These are phyloP conservation scores for Liolophura sinensis DNA, from an alignment of 1,140 invertebrate species.

Conservation along the genomic window DNA sequence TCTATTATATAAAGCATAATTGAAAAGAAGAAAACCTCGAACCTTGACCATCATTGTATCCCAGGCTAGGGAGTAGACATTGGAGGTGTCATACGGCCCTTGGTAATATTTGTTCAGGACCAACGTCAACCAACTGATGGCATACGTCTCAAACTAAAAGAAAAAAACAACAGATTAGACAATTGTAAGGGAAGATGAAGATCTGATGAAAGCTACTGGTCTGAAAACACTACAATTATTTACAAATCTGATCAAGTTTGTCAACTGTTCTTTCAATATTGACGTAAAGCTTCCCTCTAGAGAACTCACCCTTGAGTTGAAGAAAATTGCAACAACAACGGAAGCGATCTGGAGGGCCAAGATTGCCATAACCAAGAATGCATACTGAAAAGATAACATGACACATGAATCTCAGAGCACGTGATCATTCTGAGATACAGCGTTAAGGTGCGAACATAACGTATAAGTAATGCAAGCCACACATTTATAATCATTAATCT, in stretches of 20 bases:
- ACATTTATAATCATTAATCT: too few relatives aligned
- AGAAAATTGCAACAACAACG: slow-evolving; percentile 12
- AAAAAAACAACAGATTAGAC: neutral
- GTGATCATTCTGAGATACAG: too few relatives aligned
- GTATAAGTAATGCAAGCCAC: too few relatives aligned
- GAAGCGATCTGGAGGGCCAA: slow-evolving; percentile 13
- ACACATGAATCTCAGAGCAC: neutral
- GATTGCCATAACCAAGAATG: slow-evolving; percentile 15
- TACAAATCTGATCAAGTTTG: too few relatives aligned
- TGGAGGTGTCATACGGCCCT: slow-evolving; percentile 21
- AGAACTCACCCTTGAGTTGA: slow-evolving; percentile 13
- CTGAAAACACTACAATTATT: too few relatives aligned
- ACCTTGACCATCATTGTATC: neutral
- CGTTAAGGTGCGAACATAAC: too few relatives aligned
- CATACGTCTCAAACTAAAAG: slow-evolving; percentile 21
- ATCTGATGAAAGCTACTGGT: too few relatives aligned
- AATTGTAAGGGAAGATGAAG: too few relatives aligned
- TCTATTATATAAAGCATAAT: too few relatives aligned
- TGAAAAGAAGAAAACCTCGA: too few relatives aligned
- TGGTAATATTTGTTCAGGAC: slow-evolving; percentile 15
- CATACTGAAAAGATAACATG: slow-evolving; percentile 14
- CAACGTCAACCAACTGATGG: slow-evolving; percentile 10
- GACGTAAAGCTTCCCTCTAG: too few relatives aligned
- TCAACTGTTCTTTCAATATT: too few relatives aligned
- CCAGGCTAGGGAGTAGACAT: slow-evolving; percentile 20